Evolutionary conservation across 2,888 invertebrate genomes (phyloP).

Genomic region (Cheilosia pagana): DNA sequence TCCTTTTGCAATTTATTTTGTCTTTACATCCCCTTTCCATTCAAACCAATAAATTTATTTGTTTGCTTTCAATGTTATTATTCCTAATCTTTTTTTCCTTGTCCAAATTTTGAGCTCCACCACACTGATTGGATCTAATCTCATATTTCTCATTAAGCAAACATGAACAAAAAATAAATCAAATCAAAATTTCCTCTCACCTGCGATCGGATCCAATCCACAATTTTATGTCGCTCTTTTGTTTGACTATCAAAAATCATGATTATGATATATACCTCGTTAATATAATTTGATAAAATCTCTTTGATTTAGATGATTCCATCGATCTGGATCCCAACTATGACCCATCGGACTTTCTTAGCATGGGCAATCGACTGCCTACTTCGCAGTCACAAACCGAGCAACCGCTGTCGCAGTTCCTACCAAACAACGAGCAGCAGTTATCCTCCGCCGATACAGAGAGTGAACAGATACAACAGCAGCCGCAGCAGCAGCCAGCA

Average conservation of each 20-base stretch:
- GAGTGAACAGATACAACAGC: constrained; percentile 66
- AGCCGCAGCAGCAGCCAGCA: constrained; percentile 54
- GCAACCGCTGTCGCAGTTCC: constrained; percentile 76
- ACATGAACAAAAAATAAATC: constrained; percentile 1
- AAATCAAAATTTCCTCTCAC: constrained; percentile 19
- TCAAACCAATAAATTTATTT: constrained; percentile 27
- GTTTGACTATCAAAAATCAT: constrained; percentile 21
- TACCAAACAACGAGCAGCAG: constrained; percentile 76
- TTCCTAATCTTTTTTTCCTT: constrained; percentile 15
- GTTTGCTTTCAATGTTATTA: constrained; percentile 14
- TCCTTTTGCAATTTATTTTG: constrained; percentile 76
- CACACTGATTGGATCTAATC: constrained; percentile 57
- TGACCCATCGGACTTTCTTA: constrained; percentile 93
- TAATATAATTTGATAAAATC: constrained; percentile 48
- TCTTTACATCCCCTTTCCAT: constrained; percentile 63
- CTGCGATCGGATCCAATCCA: constrained; percentile 59
- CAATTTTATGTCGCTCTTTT: constrained; percentile 39
- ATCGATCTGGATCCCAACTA: constrained; percentile 92
- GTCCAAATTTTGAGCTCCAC: constrained; percentile 24
- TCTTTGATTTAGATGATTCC: constrained; percentile 86
- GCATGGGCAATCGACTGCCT: constrained; percentile 83
- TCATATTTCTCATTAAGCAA: constrained; percentile 6
- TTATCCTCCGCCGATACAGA: constrained; percentile 73
- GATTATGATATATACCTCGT: neutral
- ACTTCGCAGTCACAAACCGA: constrained; percentile 63